Percentiles rank a stretch among this genome's conserved stretches.
These are phyloP conservation scores for Petrolisthes cinctipes DNA, from an alignment of 2,888 invertebrate species.

Conservation along the genomic window DNA sequence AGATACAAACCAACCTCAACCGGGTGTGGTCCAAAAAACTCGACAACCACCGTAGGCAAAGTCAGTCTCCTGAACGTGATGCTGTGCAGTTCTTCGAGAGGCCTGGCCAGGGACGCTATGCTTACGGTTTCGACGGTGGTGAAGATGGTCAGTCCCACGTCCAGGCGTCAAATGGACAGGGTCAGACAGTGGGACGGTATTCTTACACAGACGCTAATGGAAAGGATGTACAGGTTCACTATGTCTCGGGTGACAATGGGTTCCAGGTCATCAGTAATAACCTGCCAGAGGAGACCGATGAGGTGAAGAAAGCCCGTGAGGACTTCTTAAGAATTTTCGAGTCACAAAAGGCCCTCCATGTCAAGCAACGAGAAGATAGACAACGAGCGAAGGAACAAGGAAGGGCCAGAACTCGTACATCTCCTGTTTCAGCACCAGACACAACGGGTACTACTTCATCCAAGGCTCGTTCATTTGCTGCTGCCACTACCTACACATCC, in stretches of 20 bases:
- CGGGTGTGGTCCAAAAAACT: conserved; percentile 55
- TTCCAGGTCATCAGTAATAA: conserved; percentile 64
- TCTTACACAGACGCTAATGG: conserved; percentile 62
- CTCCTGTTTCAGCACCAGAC: not conserved
- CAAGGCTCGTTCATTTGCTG: not conserved
- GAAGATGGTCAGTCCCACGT: conserved; percentile 47
- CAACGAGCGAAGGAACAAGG: not conserved
- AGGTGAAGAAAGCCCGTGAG: conserved; percentile 59
- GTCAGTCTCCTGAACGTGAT: conserved; percentile 13
- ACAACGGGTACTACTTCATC: too few species aligned
- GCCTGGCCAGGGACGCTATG: conserved; percentile 51
- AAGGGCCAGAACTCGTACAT: too few species aligned
- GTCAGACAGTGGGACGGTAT: conserved; percentile 62
- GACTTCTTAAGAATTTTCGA: conserved; percentile 50
- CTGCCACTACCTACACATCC: not conserved
- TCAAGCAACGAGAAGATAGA: not conserved
- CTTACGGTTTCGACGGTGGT: conserved; percentile 54
- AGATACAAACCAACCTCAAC: conserved; percentile 48
- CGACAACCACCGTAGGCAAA: conserved; percentile 31
- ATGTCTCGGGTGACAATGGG: conserved; percentile 56
- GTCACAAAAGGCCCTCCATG: conserved; percentile 37
- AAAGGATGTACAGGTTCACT: conserved; percentile 59
- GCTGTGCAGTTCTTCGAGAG: conserved; percentile 48
- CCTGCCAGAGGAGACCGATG: conserved; percentile 62
- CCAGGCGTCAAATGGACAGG: conserved; percentile 61